phyloP scores from a whole-genome alignment of 92 coral and sea anemone species.

The Umimayanthus kanabou region DNA sequence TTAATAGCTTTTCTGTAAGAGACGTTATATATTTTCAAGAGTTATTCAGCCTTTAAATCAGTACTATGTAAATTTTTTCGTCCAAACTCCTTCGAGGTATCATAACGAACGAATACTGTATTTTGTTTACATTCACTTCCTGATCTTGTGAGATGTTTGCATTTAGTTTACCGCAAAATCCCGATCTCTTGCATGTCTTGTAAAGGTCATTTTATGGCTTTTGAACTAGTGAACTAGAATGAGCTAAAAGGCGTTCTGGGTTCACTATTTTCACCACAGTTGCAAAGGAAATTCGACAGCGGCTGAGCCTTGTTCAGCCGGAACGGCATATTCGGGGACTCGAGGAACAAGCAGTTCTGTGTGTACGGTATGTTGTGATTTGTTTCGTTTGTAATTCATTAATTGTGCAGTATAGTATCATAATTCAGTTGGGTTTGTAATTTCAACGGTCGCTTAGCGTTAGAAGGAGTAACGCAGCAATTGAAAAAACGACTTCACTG shows the following conservation, averaged over 20 bases:
- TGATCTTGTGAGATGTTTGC: not conserved
- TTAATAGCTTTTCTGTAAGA: not conserved
- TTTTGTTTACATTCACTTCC: constrained; percentile 31
- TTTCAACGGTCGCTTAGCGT: not conserved
- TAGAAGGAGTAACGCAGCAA: not conserved
- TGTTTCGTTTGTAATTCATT: not conserved
- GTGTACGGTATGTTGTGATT: constrained; percentile 73
- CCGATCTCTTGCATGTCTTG: not conserved
- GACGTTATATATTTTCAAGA: not conserved
- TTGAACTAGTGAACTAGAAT: not conserved
- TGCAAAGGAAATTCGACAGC: constrained; percentile 86
- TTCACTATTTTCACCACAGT: constrained; percentile 39
- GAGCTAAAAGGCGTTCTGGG: not conserved
- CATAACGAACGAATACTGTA: not conserved
- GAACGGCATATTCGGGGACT: constrained; percentile 69
- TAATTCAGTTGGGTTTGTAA: not conserved
- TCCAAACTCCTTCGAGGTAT: not conserved
- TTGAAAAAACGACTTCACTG: not conserved
- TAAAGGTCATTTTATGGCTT: not conserved
- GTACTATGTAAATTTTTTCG: not conserved
- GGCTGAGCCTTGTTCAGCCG: constrained; percentile 74
- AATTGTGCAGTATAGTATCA: not conserved
- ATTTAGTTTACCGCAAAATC: constrained; percentile 14
- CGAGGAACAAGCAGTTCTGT: constrained; percentile 61
- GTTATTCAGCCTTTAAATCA: not conserved